phyloP scores from a whole-genome alignment of 2,888 invertebrate genomes.

The Lysandra bellargus region DNA sequence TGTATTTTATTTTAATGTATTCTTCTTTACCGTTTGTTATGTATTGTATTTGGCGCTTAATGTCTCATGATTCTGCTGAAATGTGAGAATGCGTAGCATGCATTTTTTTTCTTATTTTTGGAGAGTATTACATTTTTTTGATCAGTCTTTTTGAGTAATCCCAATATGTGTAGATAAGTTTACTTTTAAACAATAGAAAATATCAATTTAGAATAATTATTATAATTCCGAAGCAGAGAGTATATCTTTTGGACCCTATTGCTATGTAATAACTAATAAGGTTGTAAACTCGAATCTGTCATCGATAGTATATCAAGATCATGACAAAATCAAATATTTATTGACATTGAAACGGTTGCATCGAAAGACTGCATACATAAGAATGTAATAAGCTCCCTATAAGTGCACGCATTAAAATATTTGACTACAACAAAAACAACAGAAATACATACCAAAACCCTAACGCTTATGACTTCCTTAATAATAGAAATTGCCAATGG shows the following conservation, averaged over 20 bases:
- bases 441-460: not conserved
- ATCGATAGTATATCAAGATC: not conserved
- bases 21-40: not conserved
- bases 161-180: no score
- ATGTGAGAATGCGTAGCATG: constrained; percentile 4
- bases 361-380: not conserved
- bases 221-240: no score
- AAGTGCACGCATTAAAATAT: not conserved
- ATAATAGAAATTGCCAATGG: not conserved
- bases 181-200: no score
- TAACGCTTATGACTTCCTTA: not conserved
- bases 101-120: not conserved
- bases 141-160: not conserved
- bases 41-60: not conserved
- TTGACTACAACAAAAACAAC: not conserved
- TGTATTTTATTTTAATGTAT: not conserved
- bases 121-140: not conserved
- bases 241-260: no score
- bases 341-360: not conserved
- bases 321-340: no score
- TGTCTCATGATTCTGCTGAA: not conserved
- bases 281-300: not conserved
- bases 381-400: not conserved
- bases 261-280: no score
- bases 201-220: no score